These are phyloP conservation scores for Boloria euphrosyne DNA, from an alignment of 2,888 invertebrate genomes.

Conservation along the genomic window DNA sequence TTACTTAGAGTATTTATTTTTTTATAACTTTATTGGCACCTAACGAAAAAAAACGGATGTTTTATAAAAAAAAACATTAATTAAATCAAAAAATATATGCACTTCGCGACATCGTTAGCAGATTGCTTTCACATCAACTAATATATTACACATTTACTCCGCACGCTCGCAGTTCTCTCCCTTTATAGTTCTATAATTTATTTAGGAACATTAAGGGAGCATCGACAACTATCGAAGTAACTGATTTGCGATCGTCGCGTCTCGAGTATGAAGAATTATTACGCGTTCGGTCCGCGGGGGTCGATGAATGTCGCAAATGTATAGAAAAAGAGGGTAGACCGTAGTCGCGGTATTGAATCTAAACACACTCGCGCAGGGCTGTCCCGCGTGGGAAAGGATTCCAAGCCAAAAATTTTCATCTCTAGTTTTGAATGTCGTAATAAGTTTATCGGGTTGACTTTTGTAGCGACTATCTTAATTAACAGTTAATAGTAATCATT, in stretches of 20 bases:
- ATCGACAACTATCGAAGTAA: constrained; percentile 24
- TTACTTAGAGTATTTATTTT: too few species aligned
- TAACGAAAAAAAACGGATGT: background rate
- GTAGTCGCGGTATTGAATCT: constrained; percentile 17
- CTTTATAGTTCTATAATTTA: constrained; percentile 1
- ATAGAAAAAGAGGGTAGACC: constrained; percentile 7
- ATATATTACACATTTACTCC: constrained; percentile 11
- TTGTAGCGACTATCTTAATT: too few species aligned
- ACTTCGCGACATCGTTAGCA: background rate
- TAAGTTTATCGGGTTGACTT: background rate
- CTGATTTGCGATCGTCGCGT: constrained; percentile 23
- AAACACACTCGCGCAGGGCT: constrained; percentile 7
- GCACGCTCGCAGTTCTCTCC: background rate
- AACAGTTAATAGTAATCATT: too few species aligned
- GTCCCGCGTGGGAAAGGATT: background rate
- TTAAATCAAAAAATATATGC: background rate
- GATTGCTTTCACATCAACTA: constrained; percentile 18
- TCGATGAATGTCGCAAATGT: constrained; percentile 14
- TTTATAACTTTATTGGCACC: too few species aligned
- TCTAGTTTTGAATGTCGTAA: too few species aligned
- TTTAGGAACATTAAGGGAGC: constrained; percentile 12
- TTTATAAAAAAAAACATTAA: background rate
- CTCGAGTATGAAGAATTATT: constrained; percentile 21
- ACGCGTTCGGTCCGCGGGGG: constrained; percentile 10
- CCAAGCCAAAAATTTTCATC: too few species aligned